Evolutionary conservation across 1,140 invertebrate species (phyloP).

Genomic region (Drosophila willistoni): DNA sequence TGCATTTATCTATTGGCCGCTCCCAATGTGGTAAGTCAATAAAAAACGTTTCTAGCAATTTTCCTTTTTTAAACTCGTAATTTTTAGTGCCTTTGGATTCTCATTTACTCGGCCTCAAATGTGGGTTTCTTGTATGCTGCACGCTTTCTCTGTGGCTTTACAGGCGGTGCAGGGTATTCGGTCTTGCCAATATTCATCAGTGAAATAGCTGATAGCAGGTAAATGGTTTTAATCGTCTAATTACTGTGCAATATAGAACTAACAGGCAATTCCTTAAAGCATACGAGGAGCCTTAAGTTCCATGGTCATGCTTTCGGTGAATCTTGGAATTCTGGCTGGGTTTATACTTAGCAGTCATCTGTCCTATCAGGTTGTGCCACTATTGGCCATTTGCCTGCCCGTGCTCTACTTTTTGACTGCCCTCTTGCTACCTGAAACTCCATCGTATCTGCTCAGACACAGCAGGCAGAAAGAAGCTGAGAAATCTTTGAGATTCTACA

Average conservation of each 20-base stretch:
- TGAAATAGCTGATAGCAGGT: slow-evolving; percentile 81
- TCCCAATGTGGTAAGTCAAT: slow-evolving; percentile 75
- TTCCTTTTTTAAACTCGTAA: background rate
- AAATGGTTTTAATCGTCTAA: background rate
- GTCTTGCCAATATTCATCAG: slow-evolving; percentile 83
- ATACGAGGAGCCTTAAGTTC: slow-evolving; percentile 91
- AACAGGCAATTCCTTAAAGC: slow-evolving; percentile 67
- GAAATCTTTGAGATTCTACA: slow-evolving; percentile 84
- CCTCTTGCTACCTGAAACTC: slow-evolving; percentile 91
- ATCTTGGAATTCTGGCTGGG: slow-evolving; percentile 90
- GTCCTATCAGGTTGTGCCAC: slow-evolving; percentile 87
- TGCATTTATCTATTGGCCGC: slow-evolving; percentile 77
- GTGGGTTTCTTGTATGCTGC: slow-evolving; percentile 78
- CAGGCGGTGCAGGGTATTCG: slow-evolving; percentile 78
- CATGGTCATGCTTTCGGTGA: slow-evolving; percentile 92
- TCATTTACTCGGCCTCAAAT: slow-evolving; percentile 78
- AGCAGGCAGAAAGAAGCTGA: slow-evolving; percentile 87
- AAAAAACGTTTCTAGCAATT: background rate
- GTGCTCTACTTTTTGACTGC: slow-evolving; percentile 87
- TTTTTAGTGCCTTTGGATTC: slow-evolving; percentile 57
- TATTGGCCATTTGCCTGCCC: slow-evolving; percentile 87
- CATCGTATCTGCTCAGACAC: slow-evolving; percentile 87
- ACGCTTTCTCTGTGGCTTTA: slow-evolving; percentile 82
- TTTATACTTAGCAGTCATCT: slow-evolving; percentile 89
- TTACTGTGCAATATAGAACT: too few relatives aligned